phyloP scores from a whole-genome alignment of 2,797 vertebrate species.

The Acanthurus lineatus region DNA sequence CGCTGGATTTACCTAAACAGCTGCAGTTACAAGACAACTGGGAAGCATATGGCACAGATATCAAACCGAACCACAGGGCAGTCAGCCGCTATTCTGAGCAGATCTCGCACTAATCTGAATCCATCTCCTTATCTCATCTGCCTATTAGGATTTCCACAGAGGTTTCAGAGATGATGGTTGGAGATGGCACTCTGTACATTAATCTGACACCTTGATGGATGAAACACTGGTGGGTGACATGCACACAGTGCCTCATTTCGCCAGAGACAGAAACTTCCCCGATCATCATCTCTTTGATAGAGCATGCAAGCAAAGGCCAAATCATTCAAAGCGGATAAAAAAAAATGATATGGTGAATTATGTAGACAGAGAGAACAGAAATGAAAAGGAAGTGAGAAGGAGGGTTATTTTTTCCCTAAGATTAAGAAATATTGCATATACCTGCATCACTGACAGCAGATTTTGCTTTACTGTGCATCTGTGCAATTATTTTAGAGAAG shows the following conservation, averaged over 20 bases:
- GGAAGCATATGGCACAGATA: slow-evolving; percentile 51
- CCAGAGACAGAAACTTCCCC: slow-evolving; percentile 54
- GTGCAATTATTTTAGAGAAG: slow-evolving; percentile 54
- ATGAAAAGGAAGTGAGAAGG: slow-evolving; percentile 42
- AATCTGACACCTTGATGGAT: slow-evolving; percentile 77
- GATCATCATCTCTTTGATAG: slow-evolving; percentile 65
- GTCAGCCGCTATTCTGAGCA: slow-evolving; percentile 39
- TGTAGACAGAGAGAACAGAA: slow-evolving; percentile 35
- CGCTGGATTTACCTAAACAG: slow-evolving; percentile 42
- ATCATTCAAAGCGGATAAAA: slow-evolving; percentile 55
- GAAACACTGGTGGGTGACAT: slow-evolving; percentile 67
- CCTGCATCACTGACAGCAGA: slow-evolving; percentile 57
- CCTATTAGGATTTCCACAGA: slow-evolving; percentile 62
- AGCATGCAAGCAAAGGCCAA: slow-evolving; percentile 63
- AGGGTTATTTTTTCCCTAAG: slow-evolving; percentile 44
- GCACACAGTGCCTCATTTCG: slow-evolving; percentile 53
- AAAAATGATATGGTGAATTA: slow-evolving; percentile 34
- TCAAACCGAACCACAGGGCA: slow-evolving; percentile 39
- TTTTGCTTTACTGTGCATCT: slow-evolving; percentile 54
- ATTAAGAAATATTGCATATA: slow-evolving; percentile 63
- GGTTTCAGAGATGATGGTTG: slow-evolving; percentile 57
- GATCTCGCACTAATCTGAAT: slow-evolving; percentile 51
- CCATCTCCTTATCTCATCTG: slow-evolving; percentile 63
- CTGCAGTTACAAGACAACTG: slow-evolving; percentile 17
- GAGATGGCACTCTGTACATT: slow-evolving; percentile 71